A percentile compares a stretch with the other conserved stretches of the same genome.
These are phyloP conservation scores for Polyploca ridens DNA, from an alignment of 2,888 invertebrate species.

Conservation along the genomic window DNA sequence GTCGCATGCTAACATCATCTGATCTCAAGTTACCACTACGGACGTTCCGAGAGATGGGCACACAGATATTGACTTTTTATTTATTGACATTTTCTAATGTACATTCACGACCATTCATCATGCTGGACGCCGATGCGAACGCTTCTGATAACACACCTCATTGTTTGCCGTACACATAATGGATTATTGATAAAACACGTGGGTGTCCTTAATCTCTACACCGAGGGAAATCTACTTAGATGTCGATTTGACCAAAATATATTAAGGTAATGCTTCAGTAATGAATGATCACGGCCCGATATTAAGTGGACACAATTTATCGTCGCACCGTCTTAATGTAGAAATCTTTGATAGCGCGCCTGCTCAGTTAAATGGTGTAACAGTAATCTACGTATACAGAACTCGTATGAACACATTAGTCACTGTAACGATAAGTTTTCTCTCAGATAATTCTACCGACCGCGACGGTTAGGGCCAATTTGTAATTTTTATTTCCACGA, in stretches of 20 bases:
- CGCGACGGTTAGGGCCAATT: constrained; percentile 56
- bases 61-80: constrained; percentile 78
- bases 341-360: constrained; percentile 68
- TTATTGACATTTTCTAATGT: constrained; percentile 84
- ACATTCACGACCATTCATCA: constrained; percentile 73
- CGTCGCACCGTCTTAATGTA: constrained; percentile 66
- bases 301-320: constrained; percentile 77
- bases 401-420: constrained; percentile 70
- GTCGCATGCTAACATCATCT: constrained; percentile 36
- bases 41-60: constrained; percentile 55
- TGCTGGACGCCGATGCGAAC: constrained; percentile 60
- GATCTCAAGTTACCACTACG: constrained; percentile 57
- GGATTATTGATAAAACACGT: constrained; percentile 83
- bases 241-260: constrained; percentile 66
- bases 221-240: constrained; percentile 65
- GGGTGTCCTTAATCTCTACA: constrained; percentile 79
- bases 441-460: constrained; percentile 61
- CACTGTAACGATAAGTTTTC: constrained; percentile 64
- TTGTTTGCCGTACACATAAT: constrained; percentile 81
- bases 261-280: constrained; percentile 66
- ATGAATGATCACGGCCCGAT: constrained; percentile 74
- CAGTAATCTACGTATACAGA: constrained; percentile 61
- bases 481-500: constrained; percentile 53
- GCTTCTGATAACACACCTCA: constrained; percentile 74
- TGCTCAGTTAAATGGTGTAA: constrained; percentile 69